phyloP scores from a whole-genome alignment of 2,797 vertebrate species.

The Coreius guichenoti region DNA sequence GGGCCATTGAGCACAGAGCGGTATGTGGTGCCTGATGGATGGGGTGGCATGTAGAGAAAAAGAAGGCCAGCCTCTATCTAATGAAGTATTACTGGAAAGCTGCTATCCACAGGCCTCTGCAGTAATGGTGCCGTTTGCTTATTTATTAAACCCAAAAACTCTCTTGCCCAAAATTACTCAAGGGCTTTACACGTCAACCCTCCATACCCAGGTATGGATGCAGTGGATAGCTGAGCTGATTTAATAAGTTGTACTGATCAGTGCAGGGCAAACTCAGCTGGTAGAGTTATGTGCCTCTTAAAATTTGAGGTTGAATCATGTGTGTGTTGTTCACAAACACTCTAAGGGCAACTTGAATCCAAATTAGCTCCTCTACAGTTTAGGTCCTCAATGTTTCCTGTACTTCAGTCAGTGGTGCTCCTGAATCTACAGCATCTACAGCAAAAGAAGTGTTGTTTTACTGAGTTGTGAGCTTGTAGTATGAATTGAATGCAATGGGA shows the following conservation, averaged over 20 bases:
- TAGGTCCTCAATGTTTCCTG: constrained; percentile 9
- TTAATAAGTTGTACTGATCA: constrained; percentile 33
- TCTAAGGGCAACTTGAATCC: constrained; percentile 30
- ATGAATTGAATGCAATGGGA: background rate
- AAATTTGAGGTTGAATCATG: constrained; percentile 7
- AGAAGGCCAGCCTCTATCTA: constrained; percentile 51
- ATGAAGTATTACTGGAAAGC: constrained; percentile 59
- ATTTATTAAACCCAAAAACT: constrained; percentile 41
- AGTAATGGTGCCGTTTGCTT: constrained; percentile 2
- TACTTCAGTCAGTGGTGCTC: background rate
- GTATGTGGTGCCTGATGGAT: constrained; percentile 55
- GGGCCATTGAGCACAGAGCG: constrained; percentile 55
- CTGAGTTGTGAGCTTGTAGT: background rate
- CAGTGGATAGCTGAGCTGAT: constrained; percentile 25
- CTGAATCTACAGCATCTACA: background rate
- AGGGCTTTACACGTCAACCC: constrained; percentile 21
- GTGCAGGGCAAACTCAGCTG: constrained; percentile 40
- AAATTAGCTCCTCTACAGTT: constrained; percentile 30
- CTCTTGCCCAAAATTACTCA: constrained; percentile 16
- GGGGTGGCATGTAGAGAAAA: constrained; percentile 49
- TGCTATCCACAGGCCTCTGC: constrained; percentile 33
- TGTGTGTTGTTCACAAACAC: constrained; percentile 2
- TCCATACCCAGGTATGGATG: constrained; percentile 36
- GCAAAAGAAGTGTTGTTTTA: background rate
- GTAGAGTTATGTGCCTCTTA: constrained; percentile 13